Conservation (phyloP, 2,113 vertebrate genomes). For the Gila orcuttii region DNA sequence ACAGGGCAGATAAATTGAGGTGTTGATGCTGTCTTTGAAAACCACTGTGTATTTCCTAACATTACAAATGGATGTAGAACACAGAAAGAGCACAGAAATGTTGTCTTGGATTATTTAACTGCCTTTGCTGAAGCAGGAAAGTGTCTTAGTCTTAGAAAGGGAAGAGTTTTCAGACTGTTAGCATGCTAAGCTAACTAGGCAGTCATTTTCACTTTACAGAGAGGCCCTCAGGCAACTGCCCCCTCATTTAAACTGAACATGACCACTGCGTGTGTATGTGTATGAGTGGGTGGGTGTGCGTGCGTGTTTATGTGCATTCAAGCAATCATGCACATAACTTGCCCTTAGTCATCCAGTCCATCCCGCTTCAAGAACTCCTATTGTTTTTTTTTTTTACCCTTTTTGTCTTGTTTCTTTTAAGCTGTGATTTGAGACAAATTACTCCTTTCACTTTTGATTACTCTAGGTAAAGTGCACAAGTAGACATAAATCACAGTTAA, state of each 20-base stretch:
- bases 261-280: neutral
- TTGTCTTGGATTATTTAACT: constrained; percentile 6
- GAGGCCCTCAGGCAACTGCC: constrained; percentile 23
- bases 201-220: constrained; percentile 26
- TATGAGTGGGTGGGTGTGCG: neutral
- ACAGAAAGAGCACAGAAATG: neutral
- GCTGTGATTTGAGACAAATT: constrained; percentile 40
- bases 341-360: constrained; percentile 23
- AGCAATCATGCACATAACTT: constrained; percentile 29
- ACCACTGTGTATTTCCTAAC: neutral
- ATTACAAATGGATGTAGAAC: neutral
- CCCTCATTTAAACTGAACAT: constrained; percentile 20
- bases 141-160: neutral
- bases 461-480: constrained; percentile 4
- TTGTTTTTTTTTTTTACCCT: neutral
- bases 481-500: constrained; percentile 27
- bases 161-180: neutral
- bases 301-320: constrained; percentile 24
- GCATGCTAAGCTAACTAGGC: constrained; percentile 24
- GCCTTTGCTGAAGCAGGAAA: constrained; percentile 13
- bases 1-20: neutral
- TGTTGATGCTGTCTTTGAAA: constrained; percentile 25
- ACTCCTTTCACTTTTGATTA: constrained; percentile 43
- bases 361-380: constrained; percentile 15
- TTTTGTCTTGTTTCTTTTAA: constrained; percentile 16